Base-by-base conservation (phyloP, 2,888 invertebrate genomes). In the Acrobasis repandana region DNA sequence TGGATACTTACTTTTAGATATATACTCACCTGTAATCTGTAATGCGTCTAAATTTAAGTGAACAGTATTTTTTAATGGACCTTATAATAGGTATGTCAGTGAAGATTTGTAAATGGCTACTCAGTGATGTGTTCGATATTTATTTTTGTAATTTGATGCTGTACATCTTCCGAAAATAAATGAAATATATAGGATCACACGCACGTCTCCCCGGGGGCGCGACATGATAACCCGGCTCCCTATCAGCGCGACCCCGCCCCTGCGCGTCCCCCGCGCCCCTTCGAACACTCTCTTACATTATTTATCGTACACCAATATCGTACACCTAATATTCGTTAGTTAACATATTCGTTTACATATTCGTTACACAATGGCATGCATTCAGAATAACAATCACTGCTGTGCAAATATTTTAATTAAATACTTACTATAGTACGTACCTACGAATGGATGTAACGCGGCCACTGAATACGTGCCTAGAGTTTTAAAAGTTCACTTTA, bases 321-420 rank as follows among this genome's bases (percentile, higher is more conserved):
- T 15, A 51, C 36, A 54, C 18, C 15, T 54, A 54, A 54, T 54
- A n/a, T n/a, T n/a, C n/a, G n/a, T n/a, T n/a, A n/a, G n/a, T n/a
- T n/a, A 36, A 38, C 11, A 54, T 18, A 10, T 38, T 3, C 11
- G 11, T 38, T 38, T 38, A 34, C 16, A 14, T 54, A 38, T 38
- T 54, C 18, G 16, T 54, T 54, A 54, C 54, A 38, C 38, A 38
- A 38, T 54, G 5, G 38, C 18, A 38, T 20, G 54, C 38, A 11
- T 54, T 54, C 18, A 9, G 38, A 54, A 54, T 54, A 54, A 38
- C 16, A 54, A 54, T 38, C 54, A 38, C 16, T 54, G 54, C 54
- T 38, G 38, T 38, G 54, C 38, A 54, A 54, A 54, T 38, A 54
- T 38, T 18, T 14, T 34, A 54, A 54, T 14, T 54, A 34, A 9